Conservation (phyloP, 2,888 invertebrate species). For the Xestia rhomboidea region DNA sequence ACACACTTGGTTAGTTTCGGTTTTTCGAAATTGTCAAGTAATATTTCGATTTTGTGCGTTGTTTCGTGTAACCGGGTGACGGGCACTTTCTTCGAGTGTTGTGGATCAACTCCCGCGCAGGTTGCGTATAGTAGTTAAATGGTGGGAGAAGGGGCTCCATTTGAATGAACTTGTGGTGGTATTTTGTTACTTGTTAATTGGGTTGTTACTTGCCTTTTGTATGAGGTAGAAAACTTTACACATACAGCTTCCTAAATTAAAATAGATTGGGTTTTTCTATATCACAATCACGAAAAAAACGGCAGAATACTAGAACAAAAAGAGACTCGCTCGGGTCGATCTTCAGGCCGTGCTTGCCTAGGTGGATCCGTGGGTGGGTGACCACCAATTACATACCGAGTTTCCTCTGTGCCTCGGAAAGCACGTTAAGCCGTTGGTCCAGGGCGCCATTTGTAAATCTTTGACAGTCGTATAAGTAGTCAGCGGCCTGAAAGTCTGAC, state of each 20-base stretch:
- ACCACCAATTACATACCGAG: no score
- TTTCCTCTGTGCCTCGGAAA: no score
- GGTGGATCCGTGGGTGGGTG: no score
- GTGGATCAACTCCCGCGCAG: conserved; percentile 78
- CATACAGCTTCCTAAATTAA: background rate
- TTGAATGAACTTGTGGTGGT: conserved; percentile 33
- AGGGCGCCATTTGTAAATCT: no score
- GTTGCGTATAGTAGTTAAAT: conserved; percentile 73
- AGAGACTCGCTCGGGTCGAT: background rate
- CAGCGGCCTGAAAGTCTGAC: no score
- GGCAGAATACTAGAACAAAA: background rate
- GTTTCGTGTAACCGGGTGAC: conserved; percentile 64
- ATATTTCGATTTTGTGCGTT: conserved; percentile 36
- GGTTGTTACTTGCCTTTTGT: conserved; percentile 9
- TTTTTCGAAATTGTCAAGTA: conserved; percentile 37
- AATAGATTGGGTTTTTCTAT: background rate
- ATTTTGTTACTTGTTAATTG: conserved; percentile 13
- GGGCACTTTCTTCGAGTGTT: conserved; percentile 80
- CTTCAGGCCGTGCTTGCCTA: no score
- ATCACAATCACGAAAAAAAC: background rate
- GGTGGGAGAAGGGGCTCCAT: conserved; percentile 74
- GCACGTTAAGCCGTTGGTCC: no score
- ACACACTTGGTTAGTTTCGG: conserved; percentile 36
- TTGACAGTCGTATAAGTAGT: no score
- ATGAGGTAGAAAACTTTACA: background rate